phyloP scores from a whole-genome alignment of 1,140 invertebrate species.

The Drosophila auraria region DNA sequence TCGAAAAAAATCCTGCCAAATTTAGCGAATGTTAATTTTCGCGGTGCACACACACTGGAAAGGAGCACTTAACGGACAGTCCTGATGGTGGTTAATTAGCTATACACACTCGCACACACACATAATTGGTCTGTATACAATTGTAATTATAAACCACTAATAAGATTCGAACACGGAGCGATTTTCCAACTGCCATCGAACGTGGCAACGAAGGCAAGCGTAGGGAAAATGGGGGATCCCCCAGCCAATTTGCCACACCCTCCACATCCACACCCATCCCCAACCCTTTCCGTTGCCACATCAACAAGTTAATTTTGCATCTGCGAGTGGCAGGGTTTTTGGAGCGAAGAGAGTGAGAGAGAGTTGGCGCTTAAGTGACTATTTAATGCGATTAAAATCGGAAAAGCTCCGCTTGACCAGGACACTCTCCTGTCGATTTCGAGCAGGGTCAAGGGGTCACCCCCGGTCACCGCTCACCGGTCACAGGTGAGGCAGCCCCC shows the following conservation, averaged over 20 bases:
- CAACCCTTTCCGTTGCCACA: slow-evolving; percentile 43
- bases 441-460: background rate
- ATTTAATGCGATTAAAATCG: slow-evolving; percentile 78
- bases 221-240: background rate
- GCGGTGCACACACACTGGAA: slow-evolving; percentile 15
- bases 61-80: slow-evolving; percentile 57
- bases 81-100: slow-evolving; percentile 70
- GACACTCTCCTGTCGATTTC: slow-evolving; percentile 25
- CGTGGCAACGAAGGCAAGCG: slow-evolving; percentile 15
- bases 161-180: slow-evolving; percentile 80
- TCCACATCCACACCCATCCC: background rate
- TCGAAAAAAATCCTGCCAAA: background rate
- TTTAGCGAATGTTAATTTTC: background rate
- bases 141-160: slow-evolving; percentile 84
- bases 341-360: background rate
- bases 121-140: slow-evolving; percentile 81
- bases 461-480: background rate
- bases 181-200: slow-evolving; percentile 68
- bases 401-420: slow-evolving; percentile 50
- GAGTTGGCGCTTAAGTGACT: slow-evolving; percentile 41
- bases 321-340: slow-evolving; percentile 27
- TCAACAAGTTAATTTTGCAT: slow-evolving; percentile 82
- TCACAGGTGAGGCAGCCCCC: slow-evolving; percentile 13
- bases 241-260: background rate
- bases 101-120: slow-evolving; percentile 44